These are phyloP conservation scores for Diarsia dahlii DNA, from an alignment of 2,888 invertebrate species.

Conservation along the genomic window DNA sequence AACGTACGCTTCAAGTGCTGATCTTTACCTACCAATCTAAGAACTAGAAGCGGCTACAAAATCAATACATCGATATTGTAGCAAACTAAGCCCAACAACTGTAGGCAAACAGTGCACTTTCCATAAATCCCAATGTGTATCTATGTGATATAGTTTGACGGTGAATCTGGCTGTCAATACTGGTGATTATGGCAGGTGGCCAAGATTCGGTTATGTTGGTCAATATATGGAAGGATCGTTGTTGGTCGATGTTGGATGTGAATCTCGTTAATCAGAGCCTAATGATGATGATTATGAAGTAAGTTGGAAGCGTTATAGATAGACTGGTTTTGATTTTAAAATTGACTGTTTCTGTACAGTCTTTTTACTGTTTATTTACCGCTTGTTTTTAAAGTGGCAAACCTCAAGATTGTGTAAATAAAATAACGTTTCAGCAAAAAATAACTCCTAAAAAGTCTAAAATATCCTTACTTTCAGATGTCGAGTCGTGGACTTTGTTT, in stretches of 20 bases:
- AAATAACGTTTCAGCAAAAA: no score
- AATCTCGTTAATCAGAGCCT: slow-evolving; percentile 22
- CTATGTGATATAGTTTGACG: slow-evolving; percentile 1
- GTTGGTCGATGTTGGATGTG: slow-evolving; percentile 2
- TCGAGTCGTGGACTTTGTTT: no score
- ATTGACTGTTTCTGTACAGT: no score
- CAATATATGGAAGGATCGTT: background rate
- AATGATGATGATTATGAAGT: slow-evolving; percentile 26
- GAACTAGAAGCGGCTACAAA: background rate
- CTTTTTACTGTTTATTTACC: no score
- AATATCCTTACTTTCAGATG: no score
- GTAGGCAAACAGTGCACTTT: slow-evolving; percentile 15
- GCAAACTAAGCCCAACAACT: slow-evolving; percentile 12
- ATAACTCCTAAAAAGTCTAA: no score
- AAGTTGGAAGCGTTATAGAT: background rate
- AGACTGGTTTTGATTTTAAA: no score
- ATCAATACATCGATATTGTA: slow-evolving; percentile 2
- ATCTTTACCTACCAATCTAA: background rate
- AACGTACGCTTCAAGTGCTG: background rate
- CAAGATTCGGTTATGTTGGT: slow-evolving; percentile 25
- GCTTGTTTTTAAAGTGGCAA: no score
- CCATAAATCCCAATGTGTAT: slow-evolving; percentile 7
- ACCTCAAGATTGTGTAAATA: no score
- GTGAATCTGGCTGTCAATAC: slow-evolving; percentile 18
- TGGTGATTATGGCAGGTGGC: slow-evolving; percentile 40